Conservation (phyloP, 2,797 vertebrate species). For the Chiloscyllium punctatum region DNA sequence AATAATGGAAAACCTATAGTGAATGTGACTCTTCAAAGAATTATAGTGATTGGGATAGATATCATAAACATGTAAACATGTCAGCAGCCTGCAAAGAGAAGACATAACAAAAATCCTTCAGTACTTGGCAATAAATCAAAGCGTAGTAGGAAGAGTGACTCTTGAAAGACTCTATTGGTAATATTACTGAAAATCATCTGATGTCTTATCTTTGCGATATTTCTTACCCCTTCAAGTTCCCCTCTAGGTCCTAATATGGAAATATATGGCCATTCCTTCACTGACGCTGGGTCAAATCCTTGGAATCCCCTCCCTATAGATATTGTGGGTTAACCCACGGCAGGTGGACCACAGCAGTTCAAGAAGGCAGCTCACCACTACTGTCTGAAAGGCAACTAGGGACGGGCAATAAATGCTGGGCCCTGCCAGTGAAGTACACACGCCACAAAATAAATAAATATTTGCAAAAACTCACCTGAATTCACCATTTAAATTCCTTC, state of each 20-base stretch:
- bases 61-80: conserved; percentile 14
- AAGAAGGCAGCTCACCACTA: too few relatives aligned
- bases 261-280: too few relatives aligned
- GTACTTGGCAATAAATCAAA: conserved; percentile 1
- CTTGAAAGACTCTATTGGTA: neutral
- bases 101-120: neutral
- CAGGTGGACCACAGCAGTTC: too few relatives aligned
- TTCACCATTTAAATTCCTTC: neutral
- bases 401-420: too few relatives aligned
- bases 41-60: conserved; percentile 12
- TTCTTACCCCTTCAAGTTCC: neutral
- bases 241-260: too few relatives aligned
- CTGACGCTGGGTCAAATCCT: too few relatives aligned
- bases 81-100: neutral
- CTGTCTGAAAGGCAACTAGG: too few relatives aligned
- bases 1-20: conserved; percentile 3
- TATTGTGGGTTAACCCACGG: too few relatives aligned
- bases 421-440: too few relatives aligned
- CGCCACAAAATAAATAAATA: too few relatives aligned
- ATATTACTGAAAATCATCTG: neutral
- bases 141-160: neutral
- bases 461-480: neutral
- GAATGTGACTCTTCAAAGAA: conserved; percentile 7
- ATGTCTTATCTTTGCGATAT: neutral
- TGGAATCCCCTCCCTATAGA: too few relatives aligned